Evolutionary conservation across 2,797 vertebrate species (phyloP), one percentile per base, ranked within the genome.

Genomic region (Pipistrellus pygmaeus): DNA sequence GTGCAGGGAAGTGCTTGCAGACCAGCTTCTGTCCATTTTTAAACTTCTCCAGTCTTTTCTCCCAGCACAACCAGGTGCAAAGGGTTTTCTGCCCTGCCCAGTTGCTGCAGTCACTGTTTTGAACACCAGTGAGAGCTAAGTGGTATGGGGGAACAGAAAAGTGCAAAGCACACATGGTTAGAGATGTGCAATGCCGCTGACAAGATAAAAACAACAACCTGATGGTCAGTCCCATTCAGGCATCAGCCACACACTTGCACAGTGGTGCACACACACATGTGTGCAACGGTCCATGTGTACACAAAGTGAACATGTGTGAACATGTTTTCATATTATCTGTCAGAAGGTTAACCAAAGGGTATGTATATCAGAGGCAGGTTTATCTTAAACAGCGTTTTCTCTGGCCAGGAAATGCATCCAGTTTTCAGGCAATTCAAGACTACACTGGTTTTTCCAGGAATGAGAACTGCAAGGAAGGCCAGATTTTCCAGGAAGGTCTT

Each of bases 371-470:
- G 85, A 32, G 71, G 68, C 48, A 0, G 12, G 35, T 62, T 82
- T 76, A 51, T 83, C 77, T 23, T 8, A 0, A 51, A 85, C 38
- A 53, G 30, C 20, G 3, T 20, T 5, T 1, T 68, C 69, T 82
- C 90, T 9, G 25, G 82, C 91, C 75, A 48, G 17, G 44, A 75
- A 64, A 51, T 2, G 17, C 51, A 30, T 35, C 30, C 7, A 1
- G 66, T 68, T 69, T 44, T 88, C 69, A 88, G 71, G 71, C 21
- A 55, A 92, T 53, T 88, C 80, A 92, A 92, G 75, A 95, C 90
- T 57, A 83, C 68, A 8, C 23, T n/a, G 5, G 17, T 53, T 38
- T 38, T 86, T 66, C 71, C 53, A 71, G 78, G 83, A 88, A 85
- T 10, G 25, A 83, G 87, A 84, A 83, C 38, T 21, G 44, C 18